Percentiles rank a stretch among this genome's conserved stretches.
Evolutionary conservation across 2,888 invertebrate species (phyloP).

Genomic region (Agapostemon virescens): DNA sequence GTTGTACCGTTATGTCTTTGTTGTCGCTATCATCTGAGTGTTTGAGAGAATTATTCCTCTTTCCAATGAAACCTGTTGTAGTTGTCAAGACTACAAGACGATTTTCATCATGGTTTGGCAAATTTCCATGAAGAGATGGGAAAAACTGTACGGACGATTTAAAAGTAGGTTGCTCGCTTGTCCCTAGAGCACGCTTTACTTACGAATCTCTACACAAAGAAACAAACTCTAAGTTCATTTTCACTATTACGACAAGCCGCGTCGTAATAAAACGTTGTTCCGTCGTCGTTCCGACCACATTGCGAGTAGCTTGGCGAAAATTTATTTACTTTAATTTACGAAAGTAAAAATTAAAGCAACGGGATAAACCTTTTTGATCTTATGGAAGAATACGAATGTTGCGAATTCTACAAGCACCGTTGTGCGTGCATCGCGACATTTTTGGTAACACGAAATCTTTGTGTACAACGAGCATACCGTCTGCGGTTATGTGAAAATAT

Average conservation of each 20-base stretch:
- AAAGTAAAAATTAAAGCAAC: neutral
- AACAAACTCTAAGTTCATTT: neutral
- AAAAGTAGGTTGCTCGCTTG: conserved; percentile 30
- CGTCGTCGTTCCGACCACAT: neutral
- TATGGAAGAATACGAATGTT: too few species aligned
- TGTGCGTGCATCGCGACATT: too few species aligned
- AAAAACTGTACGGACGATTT: conserved; percentile 29
- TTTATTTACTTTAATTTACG: neutral
- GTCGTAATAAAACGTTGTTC: neutral
- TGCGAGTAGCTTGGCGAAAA: neutral
- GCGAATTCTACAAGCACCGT: too few species aligned
- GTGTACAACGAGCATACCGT: too few species aligned
- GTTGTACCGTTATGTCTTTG: conserved; percentile 7
- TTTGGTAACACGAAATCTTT: too few species aligned
- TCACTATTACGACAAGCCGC: neutral
- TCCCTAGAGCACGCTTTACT: conserved; percentile 17
- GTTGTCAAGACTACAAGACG: conserved; percentile 8
- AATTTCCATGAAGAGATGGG: conserved; percentile 29
- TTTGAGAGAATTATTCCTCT: conserved; percentile 15
- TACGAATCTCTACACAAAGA: neutral
- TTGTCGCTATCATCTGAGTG: conserved; percentile 20
- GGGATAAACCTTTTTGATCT: too few species aligned
- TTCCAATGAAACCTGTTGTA: neutral
- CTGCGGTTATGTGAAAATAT: too few species aligned
- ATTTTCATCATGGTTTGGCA: conserved; percentile 36